Base-by-base conservation (phyloP, 1,140 invertebrate genomes). In the Parapsyche elsis region DNA sequence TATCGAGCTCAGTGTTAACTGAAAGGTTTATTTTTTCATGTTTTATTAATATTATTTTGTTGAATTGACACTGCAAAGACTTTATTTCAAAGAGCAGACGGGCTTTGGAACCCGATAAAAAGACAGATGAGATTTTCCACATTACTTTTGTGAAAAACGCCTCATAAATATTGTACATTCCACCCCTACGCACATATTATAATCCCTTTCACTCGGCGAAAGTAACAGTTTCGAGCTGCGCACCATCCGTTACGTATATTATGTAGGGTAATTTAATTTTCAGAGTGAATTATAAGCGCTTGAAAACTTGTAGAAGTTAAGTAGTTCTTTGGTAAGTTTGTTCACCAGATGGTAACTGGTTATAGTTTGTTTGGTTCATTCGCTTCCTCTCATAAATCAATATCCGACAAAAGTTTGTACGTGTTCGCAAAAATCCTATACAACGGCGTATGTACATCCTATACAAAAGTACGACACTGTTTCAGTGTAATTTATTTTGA, bases 321-420 rank as follows among this genome's bases (percentile, higher is more conserved):
- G 24, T 30, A 67, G 64, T 67, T 67, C 64, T 24, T 67, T 7
- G 23, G 64, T 19, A 67, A 67, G 19, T 67, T 26, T 10, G 64
- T 26, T 67, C 64, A 12, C 21, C 64, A 67, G 64, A 67, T 67
- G 64, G n/a, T 61, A 19, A 21, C 57, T 16, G 16, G 64, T 67
- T 67, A 26, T 67, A 67, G 64, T 67, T 67, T 67, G 64, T 67
- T 67, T 67, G 24, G 64, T 67, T 67, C 26, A 67, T 67, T 67
- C 64, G 64, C 5, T 14, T 14, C 64, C 14, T 21, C 19, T 67
- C 64, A 24, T 67, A 67, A 67, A 67, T 67, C 64, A 67, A 67
- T 67, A 67, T 67, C 14, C 64, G 21, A 24, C 23, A 24, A 67
- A 67, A 67, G 64, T 67, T 67, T 26, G 57, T 1, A 21, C 64